These are phyloP conservation scores for Bugulina stolonifera DNA, from an alignment of 2,888 invertebrate genomes.

Conservation along the genomic window DNA sequence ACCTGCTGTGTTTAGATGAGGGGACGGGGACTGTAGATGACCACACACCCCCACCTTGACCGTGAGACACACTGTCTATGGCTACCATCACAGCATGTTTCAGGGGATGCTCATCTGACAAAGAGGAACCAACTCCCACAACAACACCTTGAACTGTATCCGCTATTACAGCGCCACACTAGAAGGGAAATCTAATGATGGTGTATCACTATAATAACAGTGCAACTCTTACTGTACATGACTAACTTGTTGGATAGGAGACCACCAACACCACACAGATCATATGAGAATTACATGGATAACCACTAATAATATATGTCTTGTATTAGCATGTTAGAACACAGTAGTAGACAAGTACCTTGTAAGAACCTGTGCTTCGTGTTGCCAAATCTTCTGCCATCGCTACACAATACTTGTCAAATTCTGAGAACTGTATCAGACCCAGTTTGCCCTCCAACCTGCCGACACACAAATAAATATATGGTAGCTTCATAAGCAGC, in stretches of 20 bases:
- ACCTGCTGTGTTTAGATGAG: not conserved
- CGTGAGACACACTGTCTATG: constrained; percentile 75
- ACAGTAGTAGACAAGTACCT: too few relatives aligned
- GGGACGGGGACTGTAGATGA: constrained; percentile 8
- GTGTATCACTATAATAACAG: too few relatives aligned
- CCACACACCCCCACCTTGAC: constrained; percentile 73
- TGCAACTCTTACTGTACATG: too few relatives aligned
- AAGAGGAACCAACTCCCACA: constrained; percentile 54
- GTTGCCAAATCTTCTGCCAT: not conserved
- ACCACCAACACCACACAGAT: too few relatives aligned
- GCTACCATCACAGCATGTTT: constrained; percentile 80
- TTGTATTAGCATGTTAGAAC: too few relatives aligned
- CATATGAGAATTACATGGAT: too few relatives aligned
- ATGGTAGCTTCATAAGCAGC: too few relatives aligned
- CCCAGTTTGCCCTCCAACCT: constrained; percentile 11
- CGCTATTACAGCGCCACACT: constrained; percentile 62
- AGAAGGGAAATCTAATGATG: too few relatives aligned
- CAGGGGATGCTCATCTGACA: constrained; percentile 60
- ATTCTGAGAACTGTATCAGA: not conserved
- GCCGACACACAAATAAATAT: too few relatives aligned
- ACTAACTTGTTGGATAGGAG: too few relatives aligned
- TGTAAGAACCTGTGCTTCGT: not conserved
- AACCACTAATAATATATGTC: too few relatives aligned
- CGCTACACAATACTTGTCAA: not conserved
- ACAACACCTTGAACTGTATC: constrained; percentile 68